Evolutionary conservation across 2,888 invertebrate species (phyloP).

Genomic region (Phymatocera aterrima): DNA sequence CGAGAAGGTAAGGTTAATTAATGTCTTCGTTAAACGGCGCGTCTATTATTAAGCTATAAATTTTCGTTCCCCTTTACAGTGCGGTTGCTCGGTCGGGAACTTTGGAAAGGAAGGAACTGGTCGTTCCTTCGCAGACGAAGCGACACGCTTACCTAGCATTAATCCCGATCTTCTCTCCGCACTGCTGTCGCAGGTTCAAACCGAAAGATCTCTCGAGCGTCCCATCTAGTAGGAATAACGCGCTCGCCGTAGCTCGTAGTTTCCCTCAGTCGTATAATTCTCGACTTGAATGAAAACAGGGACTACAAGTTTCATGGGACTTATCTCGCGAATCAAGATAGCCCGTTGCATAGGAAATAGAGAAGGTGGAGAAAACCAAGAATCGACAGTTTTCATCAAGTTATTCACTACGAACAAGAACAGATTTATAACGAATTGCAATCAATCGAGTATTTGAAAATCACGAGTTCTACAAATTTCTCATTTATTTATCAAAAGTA

Average conservation of each 20-base stretch:
- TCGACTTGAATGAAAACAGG: not conserved
- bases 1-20: conserved; percentile 22
- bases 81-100: not conserved
- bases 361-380: not conserved
- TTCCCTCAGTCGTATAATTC: not conserved
- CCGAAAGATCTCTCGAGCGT: not conserved
- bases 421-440: too few relatives aligned
- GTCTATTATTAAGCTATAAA: conserved; percentile 38
- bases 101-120: conserved; percentile 9
- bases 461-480: too few relatives aligned
- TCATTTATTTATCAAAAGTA: not conserved
- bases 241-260: not conserved
- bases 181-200: not conserved
- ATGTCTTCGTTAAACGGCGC: conserved; percentile 36
- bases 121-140: conserved; percentile 13
- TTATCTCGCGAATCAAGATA: not conserved
- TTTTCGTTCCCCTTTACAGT: conserved; percentile 27
- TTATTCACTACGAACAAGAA: too few relatives aligned
- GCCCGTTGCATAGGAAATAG: not conserved
- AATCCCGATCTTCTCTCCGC: conserved; percentile 24
- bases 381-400: too few relatives aligned
- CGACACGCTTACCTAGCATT: conserved; percentile 30
- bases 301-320: not conserved
- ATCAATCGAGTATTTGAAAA: too few relatives aligned
- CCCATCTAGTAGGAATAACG: not conserved